Percentiles rank a stretch among this genome's conserved stretches.
Conservation (phyloP, 2,888 invertebrate species). For the Bellardia bayeri region DNA sequence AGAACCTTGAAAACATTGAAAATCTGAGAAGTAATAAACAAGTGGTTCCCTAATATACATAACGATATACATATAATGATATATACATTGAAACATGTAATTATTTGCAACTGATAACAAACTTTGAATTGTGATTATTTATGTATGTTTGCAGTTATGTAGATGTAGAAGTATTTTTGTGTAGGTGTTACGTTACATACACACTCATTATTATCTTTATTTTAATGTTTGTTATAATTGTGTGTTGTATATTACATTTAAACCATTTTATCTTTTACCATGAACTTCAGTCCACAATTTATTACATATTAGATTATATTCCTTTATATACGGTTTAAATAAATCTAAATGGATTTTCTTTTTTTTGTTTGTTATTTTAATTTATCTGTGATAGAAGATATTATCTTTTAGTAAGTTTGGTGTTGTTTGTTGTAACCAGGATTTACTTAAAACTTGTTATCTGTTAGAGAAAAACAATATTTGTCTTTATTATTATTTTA, state of each 20-base stretch:
- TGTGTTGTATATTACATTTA: not conserved
- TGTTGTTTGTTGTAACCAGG: no score
- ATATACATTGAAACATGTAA: conserved; percentile 17
- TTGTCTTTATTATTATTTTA: no score
- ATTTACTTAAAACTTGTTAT: no score
- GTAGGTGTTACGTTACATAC: not conserved
- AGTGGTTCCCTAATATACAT: no score
- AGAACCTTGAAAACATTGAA: no score
- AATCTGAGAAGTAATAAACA: no score
- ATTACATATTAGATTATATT: conserved; percentile 7
- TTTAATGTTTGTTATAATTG: not conserved
- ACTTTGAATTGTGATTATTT: conserved; percentile 37
- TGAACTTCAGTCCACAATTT: conserved; percentile 3
- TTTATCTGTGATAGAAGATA: not conserved
- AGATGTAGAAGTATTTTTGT: not conserved
- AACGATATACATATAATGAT: not conserved
- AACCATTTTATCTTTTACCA: conserved; percentile 10
- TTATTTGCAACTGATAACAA: conserved; percentile 33
- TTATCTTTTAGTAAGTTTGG: not conserved
- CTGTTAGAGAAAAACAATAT: no score
- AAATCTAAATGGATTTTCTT: conserved; percentile 6
- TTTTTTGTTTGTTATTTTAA: not conserved
- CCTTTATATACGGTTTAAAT: not conserved
- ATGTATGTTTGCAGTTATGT: not conserved
- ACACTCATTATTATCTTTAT: not conserved